Evolutionary conservation across 92 coral and sea anemone genomes (phyloP).

Genomic region (Galaxea fascicularis): DNA sequence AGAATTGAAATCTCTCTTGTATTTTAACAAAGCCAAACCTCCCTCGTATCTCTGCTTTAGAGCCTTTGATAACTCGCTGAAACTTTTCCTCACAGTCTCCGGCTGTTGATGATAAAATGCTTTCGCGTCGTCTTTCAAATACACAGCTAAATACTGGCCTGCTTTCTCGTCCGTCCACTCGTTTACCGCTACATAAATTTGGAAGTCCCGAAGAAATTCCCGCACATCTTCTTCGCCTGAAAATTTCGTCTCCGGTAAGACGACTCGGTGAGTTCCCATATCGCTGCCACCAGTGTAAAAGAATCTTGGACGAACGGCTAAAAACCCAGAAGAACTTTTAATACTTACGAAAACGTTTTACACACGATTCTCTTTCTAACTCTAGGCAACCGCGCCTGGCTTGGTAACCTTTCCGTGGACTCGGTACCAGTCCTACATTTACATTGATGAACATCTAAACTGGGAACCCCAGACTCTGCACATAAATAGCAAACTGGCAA

Average conservation of each 20-base stretch:
- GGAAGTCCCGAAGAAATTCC: slow-evolving; percentile 54
- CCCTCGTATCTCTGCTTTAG: slow-evolving; percentile 66
- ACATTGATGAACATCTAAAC: no score
- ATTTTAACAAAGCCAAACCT: slow-evolving; percentile 67
- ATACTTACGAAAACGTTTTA: no score
- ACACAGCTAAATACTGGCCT: slow-evolving; percentile 57
- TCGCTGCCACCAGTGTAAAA: slow-evolving; percentile 69
- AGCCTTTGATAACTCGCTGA: slow-evolving; percentile 52
- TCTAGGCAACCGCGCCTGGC: no score
- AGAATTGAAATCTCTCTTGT: slow-evolving; percentile 48
- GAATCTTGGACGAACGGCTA: no score
- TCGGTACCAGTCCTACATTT: no score
- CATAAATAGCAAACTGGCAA: no score
- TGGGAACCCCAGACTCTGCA: no score
- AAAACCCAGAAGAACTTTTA: no score
- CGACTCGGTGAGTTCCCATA: slow-evolving; percentile 60
- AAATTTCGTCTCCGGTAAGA: slow-evolving; percentile 36
- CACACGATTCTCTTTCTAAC: no score
- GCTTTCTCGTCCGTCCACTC: slow-evolving; percentile 66
- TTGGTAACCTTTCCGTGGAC: no score
- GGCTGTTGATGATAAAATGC: slow-evolving; percentile 59
- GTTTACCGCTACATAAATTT: slow-evolving; percentile 50
- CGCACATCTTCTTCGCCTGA: slow-evolving; percentile 45
- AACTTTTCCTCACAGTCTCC: slow-evolving; percentile 55
- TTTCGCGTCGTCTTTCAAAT: slow-evolving; percentile 64